A percentile compares a stretch with the other conserved stretches of the same genome.
phyloP scores from a whole-genome alignment of 2,888 invertebrate species.

The Orchestes rusci region DNA sequence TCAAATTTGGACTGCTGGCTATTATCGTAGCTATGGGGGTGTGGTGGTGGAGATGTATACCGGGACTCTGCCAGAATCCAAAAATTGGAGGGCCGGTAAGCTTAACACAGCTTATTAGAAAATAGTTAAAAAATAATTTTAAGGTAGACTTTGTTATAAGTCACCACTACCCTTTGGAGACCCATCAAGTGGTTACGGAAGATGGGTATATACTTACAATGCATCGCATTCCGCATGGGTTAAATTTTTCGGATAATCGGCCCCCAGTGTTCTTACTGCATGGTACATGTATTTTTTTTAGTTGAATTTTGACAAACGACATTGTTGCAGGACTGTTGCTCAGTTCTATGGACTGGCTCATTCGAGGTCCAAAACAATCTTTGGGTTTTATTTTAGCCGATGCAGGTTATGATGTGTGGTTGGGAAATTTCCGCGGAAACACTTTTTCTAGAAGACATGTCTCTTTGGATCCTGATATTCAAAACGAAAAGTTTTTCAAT shows the following conservation, averaged over 20 bases:
- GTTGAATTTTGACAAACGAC: not conserved
- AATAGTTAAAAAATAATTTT: no score
- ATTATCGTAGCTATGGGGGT: no score
- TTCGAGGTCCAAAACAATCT: constrained; percentile 16
- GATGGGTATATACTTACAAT: constrained; percentile 21
- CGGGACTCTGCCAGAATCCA: no score
- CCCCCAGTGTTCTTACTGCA: constrained; percentile 20
- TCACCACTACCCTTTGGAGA: constrained; percentile 17
- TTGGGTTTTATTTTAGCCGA: constrained; percentile 20
- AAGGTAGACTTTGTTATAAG: constrained; percentile 6
- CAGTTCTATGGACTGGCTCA: constrained; percentile 20
- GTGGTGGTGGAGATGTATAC: no score
- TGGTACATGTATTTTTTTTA: constrained; percentile 5
- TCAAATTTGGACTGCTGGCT: no score
- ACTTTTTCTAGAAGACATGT: constrained; percentile 14
- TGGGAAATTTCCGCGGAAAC: constrained; percentile 23
- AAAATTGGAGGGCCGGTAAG: no score
- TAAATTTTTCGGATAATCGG: not conserved
- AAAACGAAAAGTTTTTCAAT: constrained; percentile 13
- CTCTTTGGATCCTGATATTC: constrained; percentile 3
- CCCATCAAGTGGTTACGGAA: constrained; percentile 15
- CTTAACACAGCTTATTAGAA: no score
- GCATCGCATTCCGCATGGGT: constrained; percentile 17
- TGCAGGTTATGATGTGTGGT: constrained; percentile 24
- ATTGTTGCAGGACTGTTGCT: constrained; percentile 3